Conservation (phyloP, 2,113 vertebrate genomes). For the Gnathonemus longibarbis region DNA sequence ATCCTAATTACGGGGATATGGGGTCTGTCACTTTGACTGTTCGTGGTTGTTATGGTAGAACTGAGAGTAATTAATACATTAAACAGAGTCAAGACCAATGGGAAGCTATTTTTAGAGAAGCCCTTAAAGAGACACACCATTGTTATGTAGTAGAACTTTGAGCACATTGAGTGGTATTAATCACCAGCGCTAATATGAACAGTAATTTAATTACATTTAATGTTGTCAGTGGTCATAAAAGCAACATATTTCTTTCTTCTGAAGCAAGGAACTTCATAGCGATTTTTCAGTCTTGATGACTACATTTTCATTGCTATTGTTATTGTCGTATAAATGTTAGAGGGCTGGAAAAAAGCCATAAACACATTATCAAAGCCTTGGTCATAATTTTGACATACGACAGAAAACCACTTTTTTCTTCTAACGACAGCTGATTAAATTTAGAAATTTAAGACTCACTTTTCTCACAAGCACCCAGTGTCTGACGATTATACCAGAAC, state of each 20-base stretch:
- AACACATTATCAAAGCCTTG: not conserved
- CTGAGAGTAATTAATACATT: constrained; percentile 28
- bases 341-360: not conserved
- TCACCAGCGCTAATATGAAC: not conserved
- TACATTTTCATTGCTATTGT: not conserved
- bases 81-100: constrained; percentile 10
- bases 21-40: constrained; percentile 28
- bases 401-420: not conserved
- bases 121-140: constrained; percentile 12
- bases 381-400: not conserved
- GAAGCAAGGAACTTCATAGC: not conserved
- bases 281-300: not conserved
- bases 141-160: constrained; percentile 24
- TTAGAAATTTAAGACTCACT: not conserved
- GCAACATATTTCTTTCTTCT: not conserved
- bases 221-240: not conserved
- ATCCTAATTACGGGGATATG: constrained; percentile 17
- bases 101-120: constrained; percentile 6
- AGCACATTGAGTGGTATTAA: constrained; percentile 17
- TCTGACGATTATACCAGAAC: not conserved
- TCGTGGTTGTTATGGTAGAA: constrained; percentile 29
- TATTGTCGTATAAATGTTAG: not conserved
- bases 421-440: not conserved
- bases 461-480: not conserved
- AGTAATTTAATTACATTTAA: not conserved